Conservation (phyloP, 1,140 invertebrate genomes). For the Babylonia areolata region DNA sequence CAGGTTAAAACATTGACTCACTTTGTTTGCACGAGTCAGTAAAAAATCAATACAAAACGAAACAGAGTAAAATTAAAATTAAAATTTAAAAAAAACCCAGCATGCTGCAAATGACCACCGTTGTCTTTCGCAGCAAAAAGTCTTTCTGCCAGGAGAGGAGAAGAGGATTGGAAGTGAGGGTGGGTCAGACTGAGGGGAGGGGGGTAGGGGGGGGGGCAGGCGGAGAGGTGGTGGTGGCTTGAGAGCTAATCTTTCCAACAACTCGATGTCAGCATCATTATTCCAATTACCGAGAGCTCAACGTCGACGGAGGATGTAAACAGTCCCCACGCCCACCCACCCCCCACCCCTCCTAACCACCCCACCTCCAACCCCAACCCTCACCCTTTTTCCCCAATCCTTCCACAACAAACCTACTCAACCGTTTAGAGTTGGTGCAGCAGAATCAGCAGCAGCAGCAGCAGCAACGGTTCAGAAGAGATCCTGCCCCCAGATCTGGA, state of each 20-base stretch:
- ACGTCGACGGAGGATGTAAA: neutral
- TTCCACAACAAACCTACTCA: neutral
- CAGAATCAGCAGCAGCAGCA: neutral
- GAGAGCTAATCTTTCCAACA: neutral
- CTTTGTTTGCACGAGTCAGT: too few relatives aligned
- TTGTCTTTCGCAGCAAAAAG: too few relatives aligned
- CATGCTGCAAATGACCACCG: too few relatives aligned
- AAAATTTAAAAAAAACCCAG: too few relatives aligned
- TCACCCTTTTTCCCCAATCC: too few relatives aligned
- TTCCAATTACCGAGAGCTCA: neutral
- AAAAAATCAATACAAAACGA: too few relatives aligned
- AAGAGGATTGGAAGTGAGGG: too few relatives aligned
- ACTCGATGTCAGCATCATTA: neutral
- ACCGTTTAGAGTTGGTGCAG: slow-evolving; percentile 1
- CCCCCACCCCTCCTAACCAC: neutral
- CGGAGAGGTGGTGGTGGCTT: neutral
- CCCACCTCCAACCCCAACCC: too few relatives aligned
- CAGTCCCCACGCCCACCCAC: neutral
- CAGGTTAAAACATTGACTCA: too few relatives aligned
- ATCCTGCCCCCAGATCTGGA: neutral
- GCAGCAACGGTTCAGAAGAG: too few relatives aligned
- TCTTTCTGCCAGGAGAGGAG: too few relatives aligned
- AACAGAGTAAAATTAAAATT: too few relatives aligned
- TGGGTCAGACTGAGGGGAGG: neutral
- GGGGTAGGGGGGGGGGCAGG: neutral